Evolutionary conservation across 2,113 vertebrate genomes (phyloP).

Genomic region (Nothobranchius furzeri): DNA sequence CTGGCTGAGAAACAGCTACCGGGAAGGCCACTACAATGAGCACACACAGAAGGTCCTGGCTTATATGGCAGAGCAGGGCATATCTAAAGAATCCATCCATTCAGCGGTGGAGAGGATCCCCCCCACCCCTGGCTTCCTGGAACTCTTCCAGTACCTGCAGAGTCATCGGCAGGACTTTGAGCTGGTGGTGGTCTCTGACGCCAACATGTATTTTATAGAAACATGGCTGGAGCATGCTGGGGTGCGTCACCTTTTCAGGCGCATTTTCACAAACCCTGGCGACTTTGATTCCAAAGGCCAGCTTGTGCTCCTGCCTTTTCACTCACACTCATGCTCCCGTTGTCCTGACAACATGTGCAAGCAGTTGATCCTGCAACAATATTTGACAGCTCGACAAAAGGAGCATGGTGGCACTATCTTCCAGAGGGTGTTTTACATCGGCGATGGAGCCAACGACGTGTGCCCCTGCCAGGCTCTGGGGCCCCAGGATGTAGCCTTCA

Average conservation of each 20-base stretch:
- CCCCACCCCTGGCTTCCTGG: conserved; percentile 81
- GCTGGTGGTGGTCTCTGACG: conserved; percentile 88
- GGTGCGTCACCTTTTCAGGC: conserved; percentile 80
- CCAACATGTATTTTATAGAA: conserved; percentile 90
- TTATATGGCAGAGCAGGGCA: conserved; percentile 87
- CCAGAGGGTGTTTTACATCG: conserved; percentile 88
- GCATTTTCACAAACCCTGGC: conserved; percentile 89
- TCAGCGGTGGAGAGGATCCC: conserved; percentile 83
- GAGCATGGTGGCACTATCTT: conserved; percentile 80
- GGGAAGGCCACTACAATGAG: conserved; percentile 87
- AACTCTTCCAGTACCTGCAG: conserved; percentile 85
- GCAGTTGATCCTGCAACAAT: conserved; percentile 86
- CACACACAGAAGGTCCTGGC: conserved; percentile 85
- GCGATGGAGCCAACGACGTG: conserved; percentile 92
- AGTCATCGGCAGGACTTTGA: conserved; percentile 84
- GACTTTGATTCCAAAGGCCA: conserved; percentile 79
- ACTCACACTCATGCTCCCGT: conserved; percentile 85
- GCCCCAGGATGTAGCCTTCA: conserved; percentile 84
- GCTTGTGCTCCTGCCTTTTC: conserved; percentile 86
- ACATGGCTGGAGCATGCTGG: conserved; percentile 80
- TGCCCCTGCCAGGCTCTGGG: conserved; percentile 85
- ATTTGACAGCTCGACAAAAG: conserved; percentile 78
- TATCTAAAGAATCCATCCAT: conserved; percentile 78
- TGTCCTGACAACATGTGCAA: conserved; percentile 98
- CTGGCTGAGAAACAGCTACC: conserved; percentile 79